phyloP scores from a whole-genome alignment of 2,888 invertebrate genomes.

The Molanna angustata region DNA sequence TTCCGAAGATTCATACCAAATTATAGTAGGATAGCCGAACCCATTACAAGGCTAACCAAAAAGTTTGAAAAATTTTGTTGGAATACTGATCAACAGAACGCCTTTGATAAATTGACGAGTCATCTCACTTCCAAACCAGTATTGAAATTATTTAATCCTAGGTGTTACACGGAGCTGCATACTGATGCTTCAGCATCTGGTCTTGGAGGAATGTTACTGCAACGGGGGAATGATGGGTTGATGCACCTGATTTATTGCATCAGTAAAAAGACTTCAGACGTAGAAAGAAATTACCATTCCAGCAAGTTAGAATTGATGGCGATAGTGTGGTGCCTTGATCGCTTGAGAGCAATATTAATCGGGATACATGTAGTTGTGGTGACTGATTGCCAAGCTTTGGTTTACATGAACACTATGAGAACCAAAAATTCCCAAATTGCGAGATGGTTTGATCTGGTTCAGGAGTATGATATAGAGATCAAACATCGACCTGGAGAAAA shows the following conservation, averaged over 20 bases:
- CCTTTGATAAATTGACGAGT: not conserved
- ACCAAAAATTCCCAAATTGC: constrained; percentile 1
- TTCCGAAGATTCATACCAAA: not conserved
- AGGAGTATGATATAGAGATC: constrained; percentile 2
- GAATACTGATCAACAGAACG: not conserved
- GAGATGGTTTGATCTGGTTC: not conserved
- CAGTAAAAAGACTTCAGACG: constrained; percentile 5
- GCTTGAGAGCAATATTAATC: not conserved
- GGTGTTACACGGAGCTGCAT: constrained; percentile 1
- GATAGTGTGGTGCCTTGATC: not conserved
- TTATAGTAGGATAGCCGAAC: constrained; percentile 2
- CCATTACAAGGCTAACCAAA: not conserved
- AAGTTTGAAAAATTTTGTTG: not conserved
- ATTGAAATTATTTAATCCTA: constrained; percentile 1
- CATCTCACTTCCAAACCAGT: not conserved
- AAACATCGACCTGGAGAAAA: not conserved
- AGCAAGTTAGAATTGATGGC: constrained; percentile 3
- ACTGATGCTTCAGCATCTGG: not conserved
- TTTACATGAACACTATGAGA: not conserved
- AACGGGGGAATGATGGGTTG: not conserved
- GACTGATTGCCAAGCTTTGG: too few relatives aligned
- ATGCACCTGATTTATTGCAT: constrained; percentile 1
- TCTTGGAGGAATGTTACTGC: not conserved
- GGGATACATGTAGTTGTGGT: not conserved
- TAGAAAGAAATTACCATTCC: not conserved